These are phyloP conservation scores for Fratercula arctica DNA, from an alignment of 2,797 vertebrate genomes.

Conservation along the genomic window DNA sequence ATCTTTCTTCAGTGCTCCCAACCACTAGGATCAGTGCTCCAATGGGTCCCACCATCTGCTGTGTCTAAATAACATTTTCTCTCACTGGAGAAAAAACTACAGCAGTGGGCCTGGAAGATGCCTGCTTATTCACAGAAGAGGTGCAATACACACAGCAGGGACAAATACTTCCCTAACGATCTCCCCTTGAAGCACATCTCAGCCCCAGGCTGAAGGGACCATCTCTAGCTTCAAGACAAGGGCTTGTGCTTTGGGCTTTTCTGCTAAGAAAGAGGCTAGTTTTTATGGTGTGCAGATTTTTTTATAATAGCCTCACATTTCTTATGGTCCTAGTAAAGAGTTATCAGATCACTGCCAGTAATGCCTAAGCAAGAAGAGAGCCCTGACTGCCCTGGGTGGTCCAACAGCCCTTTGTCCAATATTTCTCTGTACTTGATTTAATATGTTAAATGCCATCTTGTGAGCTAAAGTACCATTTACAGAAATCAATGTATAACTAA, in stretches of 20 bases:
- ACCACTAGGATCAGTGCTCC: background rate
- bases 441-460: background rate
- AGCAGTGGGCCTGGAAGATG: background rate
- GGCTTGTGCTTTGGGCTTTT: background rate
- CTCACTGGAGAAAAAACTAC: background rate
- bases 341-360: background rate
- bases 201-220: background rate
- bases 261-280: background rate
- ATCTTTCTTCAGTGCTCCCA: background rate
- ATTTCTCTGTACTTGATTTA: background rate
- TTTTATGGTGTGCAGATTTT: background rate
- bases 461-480: constrained; percentile 19
- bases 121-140: background rate
- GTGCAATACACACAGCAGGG: background rate
- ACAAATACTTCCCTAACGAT: background rate
- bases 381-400: background rate
- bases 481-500: background rate
- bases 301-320: background rate
- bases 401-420: background rate
- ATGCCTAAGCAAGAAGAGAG: background rate
- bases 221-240: background rate
- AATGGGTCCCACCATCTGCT: background rate
- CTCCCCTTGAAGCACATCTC: fast-evolving
- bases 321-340: background rate
- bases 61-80: background rate